These are phyloP conservation scores for Mamestra brassicae DNA, from an alignment of 2,888 invertebrate species.

Conservation along the genomic window DNA sequence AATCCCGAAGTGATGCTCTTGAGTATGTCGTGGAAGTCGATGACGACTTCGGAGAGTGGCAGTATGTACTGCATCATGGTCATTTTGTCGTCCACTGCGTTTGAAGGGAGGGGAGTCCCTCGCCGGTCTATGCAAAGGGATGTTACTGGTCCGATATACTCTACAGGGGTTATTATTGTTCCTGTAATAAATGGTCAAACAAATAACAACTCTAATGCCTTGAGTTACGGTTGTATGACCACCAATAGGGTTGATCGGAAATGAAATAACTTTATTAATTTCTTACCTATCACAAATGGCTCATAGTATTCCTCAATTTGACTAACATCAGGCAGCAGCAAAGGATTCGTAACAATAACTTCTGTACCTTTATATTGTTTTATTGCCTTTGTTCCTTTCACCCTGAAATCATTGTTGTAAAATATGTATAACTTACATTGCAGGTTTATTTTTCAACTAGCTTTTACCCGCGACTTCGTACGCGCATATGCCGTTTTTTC, in stretches of 20 bases:
- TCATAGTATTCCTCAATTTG: conserved; percentile 95
- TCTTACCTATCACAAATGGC: conserved; percentile 95
- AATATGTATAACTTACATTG: not conserved
- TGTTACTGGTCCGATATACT: conserved; percentile 93
- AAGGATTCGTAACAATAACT: conserved; percentile 94
- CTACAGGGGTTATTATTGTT: conserved; percentile 96
- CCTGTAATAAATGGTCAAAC: conserved; percentile 85
- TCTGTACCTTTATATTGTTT: conserved; percentile 92
- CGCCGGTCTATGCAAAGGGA: conserved; percentile 94
- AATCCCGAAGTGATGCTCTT: conserved; percentile 98
- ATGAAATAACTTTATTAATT: not conserved
- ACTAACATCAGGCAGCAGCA: conserved; percentile 92
- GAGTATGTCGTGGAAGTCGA: conserved; percentile 98
- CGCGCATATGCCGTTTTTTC: no score
- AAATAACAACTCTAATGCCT: not conserved
- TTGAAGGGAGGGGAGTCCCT: conserved; percentile 92
- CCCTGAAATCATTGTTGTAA: conserved; percentile 86
- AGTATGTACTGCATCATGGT: conserved; percentile 95
- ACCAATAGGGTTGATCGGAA: not conserved
- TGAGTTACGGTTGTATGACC: not conserved
- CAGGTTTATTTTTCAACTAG: not conserved
- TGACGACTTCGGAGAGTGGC: conserved; percentile 97
- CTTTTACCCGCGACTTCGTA: no score
- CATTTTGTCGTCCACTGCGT: conserved; percentile 95
- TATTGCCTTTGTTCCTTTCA: conserved; percentile 94